Conservation (phyloP, 2,888 invertebrate genomes). For the Torymus texanus region DNA sequence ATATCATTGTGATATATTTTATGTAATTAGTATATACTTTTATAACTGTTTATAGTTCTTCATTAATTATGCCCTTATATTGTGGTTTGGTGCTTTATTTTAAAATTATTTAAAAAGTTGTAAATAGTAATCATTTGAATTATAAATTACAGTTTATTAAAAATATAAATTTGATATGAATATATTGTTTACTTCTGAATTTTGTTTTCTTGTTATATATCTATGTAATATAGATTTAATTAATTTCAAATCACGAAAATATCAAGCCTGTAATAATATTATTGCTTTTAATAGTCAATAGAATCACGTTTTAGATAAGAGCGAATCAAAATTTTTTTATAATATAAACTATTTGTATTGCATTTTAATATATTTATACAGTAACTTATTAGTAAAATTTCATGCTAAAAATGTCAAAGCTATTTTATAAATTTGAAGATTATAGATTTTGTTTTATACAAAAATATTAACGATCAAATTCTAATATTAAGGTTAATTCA, state of each 20-base stretch:
- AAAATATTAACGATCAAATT: not conserved
- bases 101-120: not conserved
- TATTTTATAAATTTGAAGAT: no score
- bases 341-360: not conserved
- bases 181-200: no score
- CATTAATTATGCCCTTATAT: not conserved
- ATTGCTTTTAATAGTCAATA: not conserved
- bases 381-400: not conserved
- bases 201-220: no score
- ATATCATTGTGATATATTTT: slow-evolving; percentile 18
- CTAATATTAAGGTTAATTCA: not conserved
- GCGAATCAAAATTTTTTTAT: slow-evolving; percentile 9
- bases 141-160: no score
- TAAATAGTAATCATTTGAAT: no score
- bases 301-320: not conserved
- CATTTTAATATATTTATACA: slow-evolving; percentile 1
- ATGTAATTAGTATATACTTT: not conserved
- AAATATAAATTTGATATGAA: no score
- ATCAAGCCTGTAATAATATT: no score
- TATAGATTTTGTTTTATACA: not conserved
- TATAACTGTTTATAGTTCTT: not conserved
- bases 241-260: no score
- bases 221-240: no score
- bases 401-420: no score
- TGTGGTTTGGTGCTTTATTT: not conserved